Base-by-base conservation (phyloP, 2,888 invertebrate genomes). In the Mythimna loreyi region DNA sequence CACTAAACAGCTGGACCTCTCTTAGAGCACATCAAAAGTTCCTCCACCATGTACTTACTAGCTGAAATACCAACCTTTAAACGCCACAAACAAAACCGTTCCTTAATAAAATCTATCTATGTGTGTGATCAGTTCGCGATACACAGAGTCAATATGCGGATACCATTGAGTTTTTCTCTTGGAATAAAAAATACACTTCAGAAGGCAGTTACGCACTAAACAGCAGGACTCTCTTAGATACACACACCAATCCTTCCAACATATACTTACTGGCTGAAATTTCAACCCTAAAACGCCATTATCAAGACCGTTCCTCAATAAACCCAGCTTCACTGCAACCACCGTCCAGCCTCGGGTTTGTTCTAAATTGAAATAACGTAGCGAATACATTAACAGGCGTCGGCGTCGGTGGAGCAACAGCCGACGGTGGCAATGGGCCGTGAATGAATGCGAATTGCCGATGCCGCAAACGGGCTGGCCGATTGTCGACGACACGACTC, bases 401-500 rank as follows among this genome's bases (percentile, higher is more conserved):
- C 83, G 78, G 73, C 72, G 73, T 81, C 83, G 78, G 73, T 71
- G 75, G 80, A 82, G 84, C 86, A 86, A 84, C 89, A 86, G 86
- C 87, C 86, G 84, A 85, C 86, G 78, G 80, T 67, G 75, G 86
- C 87, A 87, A 88, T 88, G 88, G 87, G 81, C 87, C 83, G 90
- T 88, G 91, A 91, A 90, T 91, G 92, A 93, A 92, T 94, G 86
- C 83, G 86, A 86, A 83, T 94, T 92, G 94, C 90, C 90, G 91
- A 91, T 90, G 92, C 83, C 83, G 92, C 94, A 94, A 93, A 94
- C 92, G 91, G 90, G 91, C 87, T 87, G 86, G 89, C 89, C 92
- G 93, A 93, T 94, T 94, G 88, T 89, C 91, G 92, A 90, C 89
- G 91, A 90, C 93, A 93, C 93, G 93, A 91, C 92, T 91, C 92